Evolutionary conservation across 2,113 vertebrate species (phyloP), one percentile per base, ranked within the genome.

Genomic region (Onychorhynchus coronatus): DNA sequence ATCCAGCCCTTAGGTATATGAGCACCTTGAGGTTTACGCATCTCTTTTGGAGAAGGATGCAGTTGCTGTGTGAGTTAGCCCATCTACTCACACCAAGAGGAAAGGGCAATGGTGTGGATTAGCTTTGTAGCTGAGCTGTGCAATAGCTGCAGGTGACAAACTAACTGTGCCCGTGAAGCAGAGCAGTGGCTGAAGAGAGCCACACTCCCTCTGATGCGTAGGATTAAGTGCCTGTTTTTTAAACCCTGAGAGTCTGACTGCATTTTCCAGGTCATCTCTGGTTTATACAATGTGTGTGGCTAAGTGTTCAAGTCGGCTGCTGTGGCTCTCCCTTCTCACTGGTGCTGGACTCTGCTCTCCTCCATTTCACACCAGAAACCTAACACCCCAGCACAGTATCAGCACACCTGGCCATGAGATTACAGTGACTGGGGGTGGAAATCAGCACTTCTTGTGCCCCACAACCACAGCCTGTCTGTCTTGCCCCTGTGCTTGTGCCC

Each of bases 281-380:
- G 8, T 80, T 73, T 25, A 25, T 17, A 23, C 27, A 5, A 2
- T 2, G 37, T 0, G 0, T 4, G 0, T 39, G 50, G 11, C 30
- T 35, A 49, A 50, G 16, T 1, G 22, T 37, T 25, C 11, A 11
- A 46, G 66, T 0, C 41, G 79, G 66, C 19, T 62, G 46, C 70
- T 53, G 23, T 52, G 61, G 55, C 63, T 74, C 37, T 89, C 31
- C 19, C n/a, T 80, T 76, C 72, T 47, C 42, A 17, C 47, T 27
- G 49, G 7, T 22, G 74, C 22, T 68, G 44, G 27, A 52, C 41
- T 41, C 49, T 15, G 19, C 17, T 76, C 53, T 67, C 41, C 65
- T 37, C 70, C 30, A 12, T 21, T 78, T 66, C 8, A 4, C 14
- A 63, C 15, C 53, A 19, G 12, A 73, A 75, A 61, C 19, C 15